Percentiles rank a stretch among this genome's conserved stretches.
These are phyloP conservation scores for Drosophila repleta DNA, from an alignment of 1,140 invertebrate genomes.

Conservation along the genomic window DNA sequence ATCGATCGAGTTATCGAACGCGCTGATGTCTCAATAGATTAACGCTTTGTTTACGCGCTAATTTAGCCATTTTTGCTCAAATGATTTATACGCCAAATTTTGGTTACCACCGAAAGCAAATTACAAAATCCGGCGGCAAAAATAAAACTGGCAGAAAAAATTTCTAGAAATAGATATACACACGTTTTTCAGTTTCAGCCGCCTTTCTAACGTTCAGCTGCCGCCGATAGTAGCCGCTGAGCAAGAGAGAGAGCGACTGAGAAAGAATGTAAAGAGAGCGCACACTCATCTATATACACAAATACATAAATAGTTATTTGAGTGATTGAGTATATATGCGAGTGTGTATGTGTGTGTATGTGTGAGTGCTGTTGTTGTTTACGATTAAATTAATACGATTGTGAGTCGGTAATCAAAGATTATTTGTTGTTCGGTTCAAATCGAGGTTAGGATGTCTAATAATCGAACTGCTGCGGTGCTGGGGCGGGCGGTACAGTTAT, in stretches of 20 bases:
- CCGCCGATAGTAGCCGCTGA: constrained; percentile 24
- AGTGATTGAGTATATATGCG: not conserved
- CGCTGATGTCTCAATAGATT: constrained; percentile 35
- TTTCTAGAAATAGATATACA: constrained; percentile 81
- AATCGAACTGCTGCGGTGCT: constrained; percentile 5
- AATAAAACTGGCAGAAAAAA: constrained; percentile 49
- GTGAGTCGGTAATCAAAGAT: constrained; percentile 74
- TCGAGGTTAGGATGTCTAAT: constrained; percentile 65
- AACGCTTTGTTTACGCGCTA: constrained; percentile 54
- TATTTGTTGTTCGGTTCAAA: constrained; percentile 79
- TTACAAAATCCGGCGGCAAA: constrained; percentile 40
- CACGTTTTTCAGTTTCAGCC: constrained; percentile 64
- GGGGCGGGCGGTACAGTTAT: constrained; percentile 58
- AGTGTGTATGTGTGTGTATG: constrained; percentile 39
- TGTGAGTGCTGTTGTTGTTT: constrained; percentile 54
- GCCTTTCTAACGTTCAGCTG: constrained; percentile 41
- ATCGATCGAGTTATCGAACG: constrained; percentile 40
- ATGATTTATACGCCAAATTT: constrained; percentile 64
- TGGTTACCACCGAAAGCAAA: constrained; percentile 29
- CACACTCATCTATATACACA: constrained; percentile 36
- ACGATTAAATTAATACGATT: constrained; percentile 78
- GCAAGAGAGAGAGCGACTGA: constrained; percentile 4
- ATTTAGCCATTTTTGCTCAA: constrained; percentile 20
- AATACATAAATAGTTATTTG: constrained; percentile 11
- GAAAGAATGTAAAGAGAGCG: constrained; percentile 27